A percentile compares a stretch with the other conserved stretches of the same genome.
phyloP scores from a whole-genome alignment of 2,113 vertebrate species.

The Chitala chitala region DNA sequence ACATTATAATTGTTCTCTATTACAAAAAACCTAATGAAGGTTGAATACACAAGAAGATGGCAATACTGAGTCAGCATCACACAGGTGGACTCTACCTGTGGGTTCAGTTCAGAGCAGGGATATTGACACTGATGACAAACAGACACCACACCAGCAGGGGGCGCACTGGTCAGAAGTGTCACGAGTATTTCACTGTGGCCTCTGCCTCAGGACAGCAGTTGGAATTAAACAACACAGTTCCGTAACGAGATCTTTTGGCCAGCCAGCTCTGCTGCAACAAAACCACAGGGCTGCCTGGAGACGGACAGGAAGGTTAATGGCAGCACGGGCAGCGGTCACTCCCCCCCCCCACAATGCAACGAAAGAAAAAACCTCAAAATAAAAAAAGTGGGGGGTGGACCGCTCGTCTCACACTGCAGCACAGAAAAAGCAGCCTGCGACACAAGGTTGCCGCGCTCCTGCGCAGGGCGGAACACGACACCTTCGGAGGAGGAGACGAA shows the following conservation, averaged over 20 bases:
- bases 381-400: constrained; percentile 2
- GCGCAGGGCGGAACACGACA: constrained; percentile 36
- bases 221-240: neutral
- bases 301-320: constrained; percentile 65
- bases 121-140: neutral
- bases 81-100: constrained; percentile 7
- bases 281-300: constrained; percentile 52
- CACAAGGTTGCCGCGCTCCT: constrained; percentile 56
- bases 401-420: constrained; percentile 44
- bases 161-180: no score
- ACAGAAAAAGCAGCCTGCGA: constrained; percentile 43
- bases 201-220: constrained; percentile 15
- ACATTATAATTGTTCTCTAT: no score
- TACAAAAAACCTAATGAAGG: no score
- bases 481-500: constrained; percentile 36
- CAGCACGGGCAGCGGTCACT: constrained; percentile 40
- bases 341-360: constrained; percentile 26
- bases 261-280: constrained; percentile 39
- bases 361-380: constrained; percentile 26
- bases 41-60: no score
- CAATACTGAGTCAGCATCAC: neutral
- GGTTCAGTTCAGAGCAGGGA: neutral
- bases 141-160: neutral
- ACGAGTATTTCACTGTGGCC: neutral
- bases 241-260: constrained; percentile 28